Percentiles rank a stretch among this genome's conserved stretches.
Conservation (phyloP, 2,888 invertebrate genomes). For the Microplitis manilae region DNA sequence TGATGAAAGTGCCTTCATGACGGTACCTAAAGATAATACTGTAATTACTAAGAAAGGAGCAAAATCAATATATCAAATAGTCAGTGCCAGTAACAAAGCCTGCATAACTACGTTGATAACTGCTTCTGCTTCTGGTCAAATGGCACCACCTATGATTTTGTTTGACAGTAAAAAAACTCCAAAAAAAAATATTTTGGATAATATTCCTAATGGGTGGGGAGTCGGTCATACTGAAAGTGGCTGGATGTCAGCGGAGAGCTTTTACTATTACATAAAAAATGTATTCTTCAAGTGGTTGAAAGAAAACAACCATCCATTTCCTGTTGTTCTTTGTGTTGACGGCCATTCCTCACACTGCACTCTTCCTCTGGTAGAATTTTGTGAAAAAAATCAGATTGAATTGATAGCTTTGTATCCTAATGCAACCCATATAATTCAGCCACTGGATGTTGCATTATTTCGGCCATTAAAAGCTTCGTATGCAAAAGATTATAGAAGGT, state of each 20-base stretch:
- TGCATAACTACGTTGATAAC: constrained; percentile 29
- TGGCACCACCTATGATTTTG: constrained; percentile 49
- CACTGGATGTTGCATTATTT: constrained; percentile 32
- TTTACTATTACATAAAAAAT: constrained; percentile 64
- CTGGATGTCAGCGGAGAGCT: constrained; percentile 67
- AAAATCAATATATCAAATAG: constrained; percentile 31
- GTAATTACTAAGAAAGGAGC: constrained; percentile 33
- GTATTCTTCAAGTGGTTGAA: constrained; percentile 63
- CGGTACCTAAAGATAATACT: constrained; percentile 29
- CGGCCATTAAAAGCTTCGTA: constrained; percentile 25
- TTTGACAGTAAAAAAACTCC: constrained; percentile 57
- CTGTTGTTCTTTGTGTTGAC: constrained; percentile 65
- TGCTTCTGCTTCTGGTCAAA: constrained; percentile 34
- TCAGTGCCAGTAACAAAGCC: constrained; percentile 33
- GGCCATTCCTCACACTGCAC: constrained; percentile 64
- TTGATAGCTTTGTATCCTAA: constrained; percentile 61
- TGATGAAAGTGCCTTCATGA: constrained; percentile 31
- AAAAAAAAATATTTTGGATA: constrained; percentile 39
- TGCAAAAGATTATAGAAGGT: constrained; percentile 13
- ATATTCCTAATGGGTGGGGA: constrained; percentile 60
- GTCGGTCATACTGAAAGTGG: constrained; percentile 64
- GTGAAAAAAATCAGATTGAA: constrained; percentile 60
- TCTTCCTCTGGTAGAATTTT: constrained; percentile 62
- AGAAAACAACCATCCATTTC: constrained; percentile 57
- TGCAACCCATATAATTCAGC: constrained; percentile 32